Percentiles rank a stretch among this genome's conserved stretches.
These are phyloP conservation scores for Rhagoletis pomonella DNA, from an alignment of 1,140 invertebrate species.

Conservation along the genomic window DNA sequence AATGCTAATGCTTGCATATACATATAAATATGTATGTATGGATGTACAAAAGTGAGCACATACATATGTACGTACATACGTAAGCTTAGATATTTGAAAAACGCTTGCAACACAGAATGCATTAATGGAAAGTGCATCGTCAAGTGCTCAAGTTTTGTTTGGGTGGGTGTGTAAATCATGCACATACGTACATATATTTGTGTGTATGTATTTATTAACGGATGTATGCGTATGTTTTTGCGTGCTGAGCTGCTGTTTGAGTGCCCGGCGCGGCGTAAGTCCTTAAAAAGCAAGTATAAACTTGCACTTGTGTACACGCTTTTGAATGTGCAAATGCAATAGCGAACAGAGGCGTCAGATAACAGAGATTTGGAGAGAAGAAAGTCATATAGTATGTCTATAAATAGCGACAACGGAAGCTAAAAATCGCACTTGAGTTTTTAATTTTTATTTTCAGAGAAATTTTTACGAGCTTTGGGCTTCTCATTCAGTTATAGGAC, in stretches of 20 bases:
- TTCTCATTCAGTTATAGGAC: too few species aligned
- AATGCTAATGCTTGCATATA: neutral
- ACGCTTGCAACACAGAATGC: slow-evolving; percentile 27
- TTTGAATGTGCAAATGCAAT: slow-evolving; percentile 21
- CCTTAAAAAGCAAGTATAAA: neutral
- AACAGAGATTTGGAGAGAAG: too few species aligned
- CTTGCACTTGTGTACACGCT: slow-evolving; percentile 20
- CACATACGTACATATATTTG: neutral
- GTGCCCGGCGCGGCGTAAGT: slow-evolving; percentile 11
- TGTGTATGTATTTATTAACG: too few species aligned
- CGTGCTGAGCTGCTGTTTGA: slow-evolving; percentile 15
- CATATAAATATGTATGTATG: neutral
- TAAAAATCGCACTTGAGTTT: too few species aligned
- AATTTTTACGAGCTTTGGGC: too few species aligned
- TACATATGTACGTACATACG: neutral
- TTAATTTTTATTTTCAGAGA: too few species aligned
- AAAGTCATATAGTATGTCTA: too few species aligned
- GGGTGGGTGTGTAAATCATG: neutral
- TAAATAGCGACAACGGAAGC: too few species aligned
- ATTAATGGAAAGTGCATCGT: slow-evolving; percentile 47
- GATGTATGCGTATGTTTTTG: too few species aligned
- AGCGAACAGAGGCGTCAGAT: neutral
- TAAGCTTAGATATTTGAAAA: too few species aligned
- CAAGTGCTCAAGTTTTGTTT: neutral
- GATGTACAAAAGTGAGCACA: neutral